Base-by-base conservation (phyloP, 2,888 invertebrate species). In the Sclerodermus sp. region DNA sequence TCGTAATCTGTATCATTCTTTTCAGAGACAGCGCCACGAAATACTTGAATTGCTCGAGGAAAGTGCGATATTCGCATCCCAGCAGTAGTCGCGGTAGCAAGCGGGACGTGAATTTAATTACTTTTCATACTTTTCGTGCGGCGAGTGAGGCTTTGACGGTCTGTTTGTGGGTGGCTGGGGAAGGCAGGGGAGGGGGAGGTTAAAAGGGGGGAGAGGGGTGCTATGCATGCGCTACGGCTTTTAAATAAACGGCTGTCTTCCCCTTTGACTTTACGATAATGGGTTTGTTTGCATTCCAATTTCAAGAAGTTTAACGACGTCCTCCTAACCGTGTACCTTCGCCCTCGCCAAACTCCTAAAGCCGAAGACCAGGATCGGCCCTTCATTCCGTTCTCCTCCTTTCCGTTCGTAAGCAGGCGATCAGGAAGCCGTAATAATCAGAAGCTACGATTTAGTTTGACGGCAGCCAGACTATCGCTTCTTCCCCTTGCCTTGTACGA, bases 261-360 rank as follows among this genome's bases (percentile, higher is more conserved):
- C 68, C 66, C 61, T 68, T 70, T 72, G 68, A 67, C 70, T 72
- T 70, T 61, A 62, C 66, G 68, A 67, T 74, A 74, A 74, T 74
- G 62, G 71, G 66, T 73, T 72, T 69, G 73, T 73, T 73, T 73
- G 71, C 66, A 65, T 71, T 70, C 66, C 66, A 70, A 70, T 73
- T 74, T 65, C 62, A 65, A 72, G 64, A 69, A 70, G 65, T 68
- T 66, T 66, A 65, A 67, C 67, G 64, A 66, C 60, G 60, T 62
- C 60, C 51, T 42, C 46, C 48, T 48, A 49, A 52, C 42, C 55
- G 48, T 46, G 42, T 23, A 34, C 42, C 23, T 23, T 23, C 23
- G 23, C 23, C 23, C 23, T 23, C 23, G 23, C 23, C 23, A 23
- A 23, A 23, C 23, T 23, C 23, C 23, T 8, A 23, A 42, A 42